Percentiles rank a stretch among this genome's conserved stretches.
Conservation (phyloP, 2,888 invertebrate genomes). For the Schizaphis graminum region DNA sequence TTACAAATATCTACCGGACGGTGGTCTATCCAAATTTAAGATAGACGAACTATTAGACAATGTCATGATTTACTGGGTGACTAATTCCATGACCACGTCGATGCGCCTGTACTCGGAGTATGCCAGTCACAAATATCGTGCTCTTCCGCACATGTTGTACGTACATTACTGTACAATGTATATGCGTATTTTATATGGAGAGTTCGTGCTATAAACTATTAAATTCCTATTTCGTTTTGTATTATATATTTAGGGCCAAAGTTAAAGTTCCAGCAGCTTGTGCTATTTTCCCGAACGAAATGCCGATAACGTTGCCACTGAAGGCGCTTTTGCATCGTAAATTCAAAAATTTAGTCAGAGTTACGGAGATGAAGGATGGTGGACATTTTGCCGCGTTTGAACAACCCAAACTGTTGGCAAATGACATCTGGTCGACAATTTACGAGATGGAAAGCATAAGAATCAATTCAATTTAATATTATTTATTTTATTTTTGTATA, state of each 20-base stretch:
- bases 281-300: conserved; percentile 81
- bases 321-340: conserved; percentile 76
- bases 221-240: conserved; percentile 24
- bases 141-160: conserved; percentile 54
- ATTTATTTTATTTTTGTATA: conserved; percentile 18
- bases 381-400: conserved; percentile 92
- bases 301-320: conserved; percentile 73
- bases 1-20: conserved; percentile 75
- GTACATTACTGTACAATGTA: background rate
- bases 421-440: conserved; percentile 79
- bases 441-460: conserved; percentile 71
- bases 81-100: conserved; percentile 81
- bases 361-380: conserved; percentile 78
- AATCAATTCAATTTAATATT: background rate
- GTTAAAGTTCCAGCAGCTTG: conserved; percentile 81
- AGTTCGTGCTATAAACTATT: background rate
- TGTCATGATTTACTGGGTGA: conserved; percentile 86
- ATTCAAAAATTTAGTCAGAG: conserved; percentile 79
- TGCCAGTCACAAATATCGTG: conserved; percentile 69
- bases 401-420: conserved; percentile 79
- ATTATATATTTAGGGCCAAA: conserved; percentile 75
- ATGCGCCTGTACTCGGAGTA: conserved; percentile 82
- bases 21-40: conserved; percentile 76
- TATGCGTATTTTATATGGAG: background rate
- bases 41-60: conserved; percentile 83